Evolutionary conservation across 2,113 vertebrate species (phyloP).

Genomic region (Catagonus wagneri): DNA sequence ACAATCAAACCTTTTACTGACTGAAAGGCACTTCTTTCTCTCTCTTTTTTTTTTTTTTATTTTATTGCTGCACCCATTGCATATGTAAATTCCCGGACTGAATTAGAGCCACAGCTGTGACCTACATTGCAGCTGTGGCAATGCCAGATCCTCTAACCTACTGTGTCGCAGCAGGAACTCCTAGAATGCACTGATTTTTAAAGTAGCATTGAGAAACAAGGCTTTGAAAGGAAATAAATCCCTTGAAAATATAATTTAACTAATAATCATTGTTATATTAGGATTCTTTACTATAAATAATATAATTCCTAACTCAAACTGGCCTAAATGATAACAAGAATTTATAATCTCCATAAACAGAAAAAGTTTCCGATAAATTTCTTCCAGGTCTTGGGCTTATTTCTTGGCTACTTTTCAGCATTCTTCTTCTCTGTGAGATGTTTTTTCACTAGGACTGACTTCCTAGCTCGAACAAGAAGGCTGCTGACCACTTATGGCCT

Average conservation of each 20-base stretch:
- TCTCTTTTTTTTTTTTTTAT: too few relatives aligned
- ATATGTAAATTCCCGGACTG: too few relatives aligned
- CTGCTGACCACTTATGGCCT: not conserved
- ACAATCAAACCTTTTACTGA: not conserved
- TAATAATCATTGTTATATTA: not conserved
- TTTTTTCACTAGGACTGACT: not conserved
- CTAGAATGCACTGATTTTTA: not conserved
- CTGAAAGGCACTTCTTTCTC: not conserved
- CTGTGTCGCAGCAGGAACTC: too few relatives aligned
- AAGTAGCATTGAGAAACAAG: not conserved
- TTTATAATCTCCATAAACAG: not conserved
- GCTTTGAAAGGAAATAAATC: not conserved
- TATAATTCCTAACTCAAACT: not conserved
- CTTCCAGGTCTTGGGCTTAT: not conserved
- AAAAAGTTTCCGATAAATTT: not conserved
- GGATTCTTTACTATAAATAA: not conserved
- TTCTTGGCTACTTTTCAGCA: not conserved
- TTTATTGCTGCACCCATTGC: too few relatives aligned
- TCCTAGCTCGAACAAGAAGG: not conserved
- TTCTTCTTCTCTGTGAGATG: not conserved
- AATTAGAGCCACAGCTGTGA: too few relatives aligned
- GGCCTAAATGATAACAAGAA: not conserved
- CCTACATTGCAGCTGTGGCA: too few relatives aligned
- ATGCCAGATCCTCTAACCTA: too few relatives aligned
- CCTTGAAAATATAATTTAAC: not conserved